phyloP scores from a whole-genome alignment of 2,113 vertebrate genomes.

The Atlantisia rogersi region DNA sequence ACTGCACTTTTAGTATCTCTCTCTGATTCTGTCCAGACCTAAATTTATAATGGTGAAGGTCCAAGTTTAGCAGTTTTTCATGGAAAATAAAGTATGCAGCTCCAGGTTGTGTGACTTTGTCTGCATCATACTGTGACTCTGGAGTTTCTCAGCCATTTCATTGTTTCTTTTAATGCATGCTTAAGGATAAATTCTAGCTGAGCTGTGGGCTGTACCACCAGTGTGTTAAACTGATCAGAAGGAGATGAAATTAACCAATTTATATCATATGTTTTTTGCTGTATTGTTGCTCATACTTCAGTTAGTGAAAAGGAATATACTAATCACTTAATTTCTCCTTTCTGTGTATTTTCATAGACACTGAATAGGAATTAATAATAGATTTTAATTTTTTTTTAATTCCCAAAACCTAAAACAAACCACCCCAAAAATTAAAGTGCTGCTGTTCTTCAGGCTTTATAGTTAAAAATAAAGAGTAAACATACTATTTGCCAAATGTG shows the following conservation, averaged over 20 bases:
- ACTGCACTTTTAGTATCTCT: background rate
- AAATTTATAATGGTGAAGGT: background rate
- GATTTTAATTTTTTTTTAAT: background rate
- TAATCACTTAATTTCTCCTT: background rate
- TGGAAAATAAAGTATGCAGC: background rate
- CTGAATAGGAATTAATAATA: background rate
- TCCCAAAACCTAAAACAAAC: background rate
- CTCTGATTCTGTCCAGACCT: background rate
- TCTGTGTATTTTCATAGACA: background rate
- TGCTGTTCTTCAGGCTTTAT: background rate
- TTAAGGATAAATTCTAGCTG: background rate
- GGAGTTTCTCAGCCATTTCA: background rate
- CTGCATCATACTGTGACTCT: background rate
- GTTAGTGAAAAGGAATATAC: background rate
- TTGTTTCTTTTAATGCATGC: background rate
- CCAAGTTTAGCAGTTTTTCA: background rate
- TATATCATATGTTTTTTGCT: background rate
- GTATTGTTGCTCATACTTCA: background rate
- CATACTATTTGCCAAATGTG: background rate
- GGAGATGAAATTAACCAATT: background rate
- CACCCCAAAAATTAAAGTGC: background rate
- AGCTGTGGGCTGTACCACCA: background rate
- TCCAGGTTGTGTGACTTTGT: background rate
- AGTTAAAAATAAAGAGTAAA: constrained; percentile 9
- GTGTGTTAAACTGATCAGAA: background rate